Conservation (phyloP, 1,140 invertebrate genomes). For the Calliphora vicina region DNA sequence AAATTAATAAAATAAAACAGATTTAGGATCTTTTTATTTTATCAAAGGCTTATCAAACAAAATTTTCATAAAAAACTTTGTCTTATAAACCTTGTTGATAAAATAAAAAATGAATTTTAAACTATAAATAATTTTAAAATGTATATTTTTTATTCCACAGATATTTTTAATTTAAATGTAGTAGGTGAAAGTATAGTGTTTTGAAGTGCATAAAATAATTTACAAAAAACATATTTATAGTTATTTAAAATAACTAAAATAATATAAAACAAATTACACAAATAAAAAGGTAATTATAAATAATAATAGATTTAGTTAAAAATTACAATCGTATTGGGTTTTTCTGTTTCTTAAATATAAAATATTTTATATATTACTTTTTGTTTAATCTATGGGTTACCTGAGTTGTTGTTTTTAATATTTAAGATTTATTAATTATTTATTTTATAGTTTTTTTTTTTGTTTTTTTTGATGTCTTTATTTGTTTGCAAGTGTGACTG, state of each 20-base stretch:
- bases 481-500: not conserved
- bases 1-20: not conserved
- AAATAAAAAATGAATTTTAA: too few species aligned
- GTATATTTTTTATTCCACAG: too few species aligned
- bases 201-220: not conserved
- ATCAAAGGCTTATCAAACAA: too few species aligned
- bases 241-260: conserved; percentile 35
- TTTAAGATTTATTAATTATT: not conserved
- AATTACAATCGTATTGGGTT: not conserved
- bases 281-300: not conserved
- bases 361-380: not conserved
- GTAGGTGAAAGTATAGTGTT: not conserved
- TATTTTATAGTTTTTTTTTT: not conserved
- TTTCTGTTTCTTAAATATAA: not conserved
- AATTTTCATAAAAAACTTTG: too few species aligned
- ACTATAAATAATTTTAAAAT: too few species aligned
- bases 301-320: not conserved
- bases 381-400: not conserved
- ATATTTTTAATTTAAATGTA: not conserved
- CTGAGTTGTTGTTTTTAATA: not conserved
- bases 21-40: too few species aligned
- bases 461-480: too few species aligned
- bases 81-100: too few species aligned
- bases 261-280: not conserved
- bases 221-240: conserved; percentile 12